Evolutionary conservation across 2,113 vertebrate species (phyloP).

Genomic region (Mobula birostris): DNA sequence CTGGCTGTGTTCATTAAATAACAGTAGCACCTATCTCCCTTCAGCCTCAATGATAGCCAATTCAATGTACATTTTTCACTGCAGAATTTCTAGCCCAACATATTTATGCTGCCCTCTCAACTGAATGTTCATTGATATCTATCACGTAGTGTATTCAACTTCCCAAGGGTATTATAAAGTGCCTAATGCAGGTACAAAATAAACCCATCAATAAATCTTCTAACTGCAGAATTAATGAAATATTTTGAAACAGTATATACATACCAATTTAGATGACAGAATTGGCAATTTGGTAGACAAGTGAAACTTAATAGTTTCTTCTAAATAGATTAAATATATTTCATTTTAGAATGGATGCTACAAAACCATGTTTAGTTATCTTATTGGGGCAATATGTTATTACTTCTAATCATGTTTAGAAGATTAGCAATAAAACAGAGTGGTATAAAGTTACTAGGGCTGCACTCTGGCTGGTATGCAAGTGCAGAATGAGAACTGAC

Average conservation of each 20-base stretch:
- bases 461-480: too few species aligned
- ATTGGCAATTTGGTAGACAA: not conserved
- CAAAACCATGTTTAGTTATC: not conserved
- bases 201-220: not conserved
- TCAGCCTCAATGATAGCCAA: too few species aligned
- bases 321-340: not conserved
- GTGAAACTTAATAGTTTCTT: not conserved
- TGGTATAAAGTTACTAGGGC: not conserved
- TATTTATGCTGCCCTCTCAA: slow-evolving; percentile 12
- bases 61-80: too few species aligned
- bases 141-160: not conserved
- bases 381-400: not conserved
- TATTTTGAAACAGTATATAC: not conserved
- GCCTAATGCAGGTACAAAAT: not conserved
- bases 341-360: not conserved
- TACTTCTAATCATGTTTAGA: not conserved
- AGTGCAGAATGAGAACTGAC: not conserved
- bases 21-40: too few species aligned
- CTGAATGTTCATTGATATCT: not conserved
- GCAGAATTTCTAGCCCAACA: not conserved
- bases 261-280: not conserved
- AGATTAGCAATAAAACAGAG: not conserved
- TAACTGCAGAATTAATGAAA: not conserved
- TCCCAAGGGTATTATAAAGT: not conserved
- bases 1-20: too few species aligned